Evolutionary conservation across 92 coral and sea anemone genomes (phyloP).

Genomic region (Palythoa heliodiscus): DNA sequence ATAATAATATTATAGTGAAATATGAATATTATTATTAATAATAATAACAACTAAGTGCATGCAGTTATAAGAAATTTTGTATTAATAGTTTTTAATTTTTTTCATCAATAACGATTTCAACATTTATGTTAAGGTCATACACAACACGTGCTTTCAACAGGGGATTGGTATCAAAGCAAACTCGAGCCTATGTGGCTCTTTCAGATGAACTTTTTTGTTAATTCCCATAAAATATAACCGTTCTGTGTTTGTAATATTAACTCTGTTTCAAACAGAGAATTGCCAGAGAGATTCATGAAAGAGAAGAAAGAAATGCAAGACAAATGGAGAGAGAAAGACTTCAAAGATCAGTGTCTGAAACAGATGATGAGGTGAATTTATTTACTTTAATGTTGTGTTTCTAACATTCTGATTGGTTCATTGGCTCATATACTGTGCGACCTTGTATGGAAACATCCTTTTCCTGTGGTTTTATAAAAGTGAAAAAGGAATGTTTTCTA

Average conservation of each 20-base stretch:
- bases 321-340: slow-evolving; percentile 9
- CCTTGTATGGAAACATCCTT: background rate
- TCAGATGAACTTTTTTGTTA: background rate
- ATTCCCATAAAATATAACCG: background rate
- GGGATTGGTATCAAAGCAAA: no score
- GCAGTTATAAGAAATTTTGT: no score
- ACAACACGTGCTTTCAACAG: no score
- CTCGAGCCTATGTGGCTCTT: background rate
- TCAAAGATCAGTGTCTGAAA: slow-evolving; percentile 28
- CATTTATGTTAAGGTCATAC: no score
- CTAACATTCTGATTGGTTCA: background rate
- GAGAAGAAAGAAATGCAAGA: background rate
- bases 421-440: background rate
- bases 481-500: no score
- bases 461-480: no score
- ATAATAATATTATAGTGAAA: no score
- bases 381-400: background rate
- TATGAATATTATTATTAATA: no score
- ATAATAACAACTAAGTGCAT: no score
- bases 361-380: slow-evolving; percentile 31
- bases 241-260: background rate
- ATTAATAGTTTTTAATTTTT: no score
- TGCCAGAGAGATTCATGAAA: slow-evolving; percentile 27
- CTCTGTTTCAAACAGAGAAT: background rate
- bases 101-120: no score